Evolutionary conservation across 1,140 invertebrate genomes (phyloP).

Genomic region (Orius insidiosus): DNA sequence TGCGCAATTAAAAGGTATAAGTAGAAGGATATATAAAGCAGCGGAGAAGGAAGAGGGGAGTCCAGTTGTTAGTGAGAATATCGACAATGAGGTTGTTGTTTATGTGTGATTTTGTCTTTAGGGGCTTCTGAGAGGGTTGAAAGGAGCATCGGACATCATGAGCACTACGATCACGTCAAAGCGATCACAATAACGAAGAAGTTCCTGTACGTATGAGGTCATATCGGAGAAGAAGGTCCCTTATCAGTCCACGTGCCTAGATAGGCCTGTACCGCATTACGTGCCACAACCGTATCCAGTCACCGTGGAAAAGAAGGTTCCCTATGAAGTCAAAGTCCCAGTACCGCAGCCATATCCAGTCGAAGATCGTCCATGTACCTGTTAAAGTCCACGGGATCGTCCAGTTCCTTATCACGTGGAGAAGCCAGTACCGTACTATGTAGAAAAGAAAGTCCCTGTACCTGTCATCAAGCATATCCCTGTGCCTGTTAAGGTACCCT

Average conservation of each 20-base stretch:
- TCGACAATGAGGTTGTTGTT: too few species aligned
- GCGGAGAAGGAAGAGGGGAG: too few species aligned
- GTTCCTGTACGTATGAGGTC: background rate
- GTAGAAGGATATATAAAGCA: too few species aligned
- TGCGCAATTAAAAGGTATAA: too few species aligned
- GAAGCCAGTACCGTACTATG: background rate
- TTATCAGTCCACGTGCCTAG: background rate
- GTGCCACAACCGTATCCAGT: conserved; percentile 1
- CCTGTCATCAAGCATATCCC: background rate
- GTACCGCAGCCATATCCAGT: conserved; percentile 1
- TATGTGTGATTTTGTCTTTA: too few species aligned
- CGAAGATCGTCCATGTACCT: background rate
- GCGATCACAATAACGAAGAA: conserved; percentile 1
- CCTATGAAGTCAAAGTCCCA: background rate
- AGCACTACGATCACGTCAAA: background rate
- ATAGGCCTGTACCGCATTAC: background rate
- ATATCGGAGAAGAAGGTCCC: background rate
- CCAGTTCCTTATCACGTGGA: background rate
- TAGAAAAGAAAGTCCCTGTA: background rate
- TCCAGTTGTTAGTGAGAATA: too few species aligned
- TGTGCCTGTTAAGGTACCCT: background rate
- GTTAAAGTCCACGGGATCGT: background rate
- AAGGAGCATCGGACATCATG: background rate
- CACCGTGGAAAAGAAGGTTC: conserved; percentile 1
- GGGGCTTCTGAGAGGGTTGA: too few species aligned